Conservation (phyloP, 2,113 vertebrate genomes). For the Manacus vitellinus region DNA sequence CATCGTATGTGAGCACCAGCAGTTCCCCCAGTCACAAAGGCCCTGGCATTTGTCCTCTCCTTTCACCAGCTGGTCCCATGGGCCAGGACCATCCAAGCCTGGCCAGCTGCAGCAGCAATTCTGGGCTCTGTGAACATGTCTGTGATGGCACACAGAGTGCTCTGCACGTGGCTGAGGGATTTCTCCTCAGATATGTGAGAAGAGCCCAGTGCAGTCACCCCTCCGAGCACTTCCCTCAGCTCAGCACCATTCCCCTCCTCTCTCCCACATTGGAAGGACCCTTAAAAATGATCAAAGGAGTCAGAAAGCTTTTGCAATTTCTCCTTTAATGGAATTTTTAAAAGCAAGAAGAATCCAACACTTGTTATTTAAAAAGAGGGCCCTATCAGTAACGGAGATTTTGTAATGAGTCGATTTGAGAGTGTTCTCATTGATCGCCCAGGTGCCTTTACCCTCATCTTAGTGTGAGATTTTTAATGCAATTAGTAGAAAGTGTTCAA, state of each 20-base stretch:
- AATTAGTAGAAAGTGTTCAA: background rate
- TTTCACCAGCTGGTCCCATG: background rate
- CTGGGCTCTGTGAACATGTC: accelerated
- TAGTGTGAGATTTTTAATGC: background rate
- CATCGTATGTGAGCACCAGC: accelerated
- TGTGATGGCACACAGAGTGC: background rate
- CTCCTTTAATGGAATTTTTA: background rate
- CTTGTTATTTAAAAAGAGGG: background rate
- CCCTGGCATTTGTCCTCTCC: background rate
- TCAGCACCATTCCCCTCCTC: background rate
- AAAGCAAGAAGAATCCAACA: background rate
- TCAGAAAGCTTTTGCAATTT: background rate
- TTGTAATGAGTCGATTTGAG: background rate
- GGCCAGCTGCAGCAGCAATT: accelerated
- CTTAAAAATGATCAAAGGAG: background rate
- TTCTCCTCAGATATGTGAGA: background rate
- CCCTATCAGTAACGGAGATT: background rate
- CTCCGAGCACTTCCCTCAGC: accelerated
- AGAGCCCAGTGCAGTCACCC: background rate
- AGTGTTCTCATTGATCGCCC: background rate
- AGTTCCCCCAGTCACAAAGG: accelerated
- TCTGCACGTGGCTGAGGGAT: accelerated
- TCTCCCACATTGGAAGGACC: background rate
- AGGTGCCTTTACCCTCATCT: background rate
- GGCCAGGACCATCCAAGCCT: background rate